phyloP scores from a whole-genome alignment of 2,888 invertebrate species.

The Mimumesa dahlbomi region DNA sequence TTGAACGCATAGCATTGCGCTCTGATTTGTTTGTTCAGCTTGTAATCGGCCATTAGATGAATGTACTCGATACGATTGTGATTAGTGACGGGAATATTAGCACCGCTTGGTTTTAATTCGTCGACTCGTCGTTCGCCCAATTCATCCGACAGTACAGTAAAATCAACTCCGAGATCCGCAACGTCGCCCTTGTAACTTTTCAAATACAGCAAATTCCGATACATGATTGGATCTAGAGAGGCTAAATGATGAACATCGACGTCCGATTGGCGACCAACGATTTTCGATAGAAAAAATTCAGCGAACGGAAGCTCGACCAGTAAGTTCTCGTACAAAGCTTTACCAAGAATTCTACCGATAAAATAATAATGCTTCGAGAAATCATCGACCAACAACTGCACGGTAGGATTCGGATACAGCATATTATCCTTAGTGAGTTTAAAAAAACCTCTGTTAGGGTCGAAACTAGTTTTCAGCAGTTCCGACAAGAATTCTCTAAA shows the following conservation, averaged over 20 bases:
- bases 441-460: slow-evolving; percentile 97
- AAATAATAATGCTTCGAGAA: slow-evolving; percentile 96
- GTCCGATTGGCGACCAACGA: slow-evolving; percentile 88
- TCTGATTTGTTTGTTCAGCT: slow-evolving; percentile 94
- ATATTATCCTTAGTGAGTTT: slow-evolving; percentile 93
- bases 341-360: slow-evolving; percentile 93
- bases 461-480: slow-evolving; percentile 95
- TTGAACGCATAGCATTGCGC: slow-evolving; percentile 94
- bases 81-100: slow-evolving; percentile 93
- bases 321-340: slow-evolving; percentile 97
- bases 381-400: slow-evolving; percentile 91
- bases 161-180: slow-evolving; percentile 93
- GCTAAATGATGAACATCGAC: slow-evolving; percentile 96
- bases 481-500: slow-evolving; percentile 97
- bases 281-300: slow-evolving; percentile 95
- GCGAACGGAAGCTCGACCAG: slow-evolving; percentile 97
- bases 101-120: slow-evolving; percentile 94
- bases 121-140: slow-evolving; percentile 94
- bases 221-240: slow-evolving; percentile 95
- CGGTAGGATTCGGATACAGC: slow-evolving; percentile 97
- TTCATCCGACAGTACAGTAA: slow-evolving; percentile 94
- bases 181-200: slow-evolving; percentile 94
- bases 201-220: slow-evolving; percentile 93
- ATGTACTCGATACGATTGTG: slow-evolving; percentile 98
- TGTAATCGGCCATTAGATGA: slow-evolving; percentile 97